Evolutionary conservation across 2,113 vertebrate genomes (phyloP).

Genomic region (Phrynocephalus versicolor): DNA sequence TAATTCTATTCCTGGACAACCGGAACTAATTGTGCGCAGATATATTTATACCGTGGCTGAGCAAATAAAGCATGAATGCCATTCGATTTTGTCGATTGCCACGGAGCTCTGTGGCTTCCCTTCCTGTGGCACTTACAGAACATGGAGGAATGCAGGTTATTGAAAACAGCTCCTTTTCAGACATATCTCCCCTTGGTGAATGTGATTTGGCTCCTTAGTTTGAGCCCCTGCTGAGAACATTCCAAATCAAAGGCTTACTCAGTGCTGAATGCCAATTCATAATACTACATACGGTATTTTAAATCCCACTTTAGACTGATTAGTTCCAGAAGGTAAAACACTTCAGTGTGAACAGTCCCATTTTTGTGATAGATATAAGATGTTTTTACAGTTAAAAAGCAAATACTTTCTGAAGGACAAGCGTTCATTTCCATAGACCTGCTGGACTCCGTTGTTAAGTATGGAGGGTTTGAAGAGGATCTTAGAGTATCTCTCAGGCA

Average conservation of each 20-base stretch:
- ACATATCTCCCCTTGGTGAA: neutral
- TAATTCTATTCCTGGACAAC: neutral
- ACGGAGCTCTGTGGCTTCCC: neutral
- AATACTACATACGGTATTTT: neutral
- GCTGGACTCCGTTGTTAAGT: neutral
- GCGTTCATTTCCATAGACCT: neutral
- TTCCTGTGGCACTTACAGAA: neutral
- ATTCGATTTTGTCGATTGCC: neutral
- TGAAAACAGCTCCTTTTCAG: neutral
- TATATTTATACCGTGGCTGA: slow-evolving; percentile 22
- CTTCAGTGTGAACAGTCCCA: neutral
- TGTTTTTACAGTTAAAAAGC: slow-evolving; percentile 1
- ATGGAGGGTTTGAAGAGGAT: accelerated
- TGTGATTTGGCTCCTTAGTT: neutral
- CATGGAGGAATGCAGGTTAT: slow-evolving; percentile 1
- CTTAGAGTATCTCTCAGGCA: neutral
- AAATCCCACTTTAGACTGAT: slow-evolving; percentile 19
- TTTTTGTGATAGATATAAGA: neutral
- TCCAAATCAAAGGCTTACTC: neutral
- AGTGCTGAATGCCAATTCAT: neutral
- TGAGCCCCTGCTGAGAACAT: slow-evolving; percentile 12
- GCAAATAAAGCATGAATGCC: neutral
- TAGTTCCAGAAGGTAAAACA: neutral
- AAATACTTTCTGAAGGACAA: slow-evolving; percentile 19
- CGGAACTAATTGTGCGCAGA: neutral